Conservation (phyloP, 1,140 invertebrate genomes). For the Philaenus spumarius region DNA sequence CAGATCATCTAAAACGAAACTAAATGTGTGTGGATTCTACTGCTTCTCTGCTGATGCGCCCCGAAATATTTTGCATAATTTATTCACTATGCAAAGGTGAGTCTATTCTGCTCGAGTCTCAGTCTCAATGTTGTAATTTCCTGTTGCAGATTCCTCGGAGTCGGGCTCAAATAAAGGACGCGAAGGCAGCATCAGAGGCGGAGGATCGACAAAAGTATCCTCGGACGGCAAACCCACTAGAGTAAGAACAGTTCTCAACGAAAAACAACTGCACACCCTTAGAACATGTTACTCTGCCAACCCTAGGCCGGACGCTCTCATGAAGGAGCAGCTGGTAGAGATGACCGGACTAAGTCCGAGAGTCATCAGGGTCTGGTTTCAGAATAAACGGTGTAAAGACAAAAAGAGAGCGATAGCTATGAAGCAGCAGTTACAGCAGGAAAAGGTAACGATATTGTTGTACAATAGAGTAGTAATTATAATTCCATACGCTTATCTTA, state of each 20-base stretch:
- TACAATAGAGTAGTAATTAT: background rate
- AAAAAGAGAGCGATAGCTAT: constrained; percentile 96
- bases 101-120: constrained; percentile 11
- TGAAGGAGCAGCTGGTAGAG: constrained; percentile 99
- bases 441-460: constrained; percentile 69
- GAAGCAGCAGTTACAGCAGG: constrained; percentile 94
- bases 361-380: constrained; percentile 98
- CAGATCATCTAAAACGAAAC: too few species aligned
- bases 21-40: too few species aligned
- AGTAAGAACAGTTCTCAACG: constrained; percentile 95
- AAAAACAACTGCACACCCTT: constrained; percentile 96
- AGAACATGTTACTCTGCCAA: constrained; percentile 94
- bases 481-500: too few species aligned
- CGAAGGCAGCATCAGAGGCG: constrained; percentile 44
- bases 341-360: constrained; percentile 94
- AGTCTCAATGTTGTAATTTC: too few species aligned
- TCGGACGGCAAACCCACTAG: constrained; percentile 91
- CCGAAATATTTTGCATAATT: too few species aligned
- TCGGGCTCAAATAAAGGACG: constrained; percentile 75
- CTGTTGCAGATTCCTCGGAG: constrained; percentile 72
- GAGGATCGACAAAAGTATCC: constrained; percentile 47
- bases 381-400: constrained; percentile 99
- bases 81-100: background rate
- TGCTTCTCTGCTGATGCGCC: too few species aligned
- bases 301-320: constrained; percentile 94